Conservation (phyloP, 2,888 invertebrate species). For the Drosophila yooni region DNA sequence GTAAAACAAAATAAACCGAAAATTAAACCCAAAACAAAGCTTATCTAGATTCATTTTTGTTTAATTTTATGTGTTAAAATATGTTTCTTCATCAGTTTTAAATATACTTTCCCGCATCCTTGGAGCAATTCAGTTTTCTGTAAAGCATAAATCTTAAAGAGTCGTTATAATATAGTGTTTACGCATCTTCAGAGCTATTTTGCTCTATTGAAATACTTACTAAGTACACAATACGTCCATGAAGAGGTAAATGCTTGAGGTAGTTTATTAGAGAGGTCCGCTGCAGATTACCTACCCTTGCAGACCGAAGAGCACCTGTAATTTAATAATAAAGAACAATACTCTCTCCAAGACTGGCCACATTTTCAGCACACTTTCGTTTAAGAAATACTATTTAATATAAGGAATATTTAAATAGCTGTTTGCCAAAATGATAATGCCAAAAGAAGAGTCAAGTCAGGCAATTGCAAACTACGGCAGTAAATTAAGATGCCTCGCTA, state of each 20-base stretch:
- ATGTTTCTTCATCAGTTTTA: background rate
- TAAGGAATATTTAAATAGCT: background rate
- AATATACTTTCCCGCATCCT: background rate
- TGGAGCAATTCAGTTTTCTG: background rate
- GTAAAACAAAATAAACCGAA: background rate
- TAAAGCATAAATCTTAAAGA: background rate
- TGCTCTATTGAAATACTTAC: background rate
- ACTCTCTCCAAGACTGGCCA: background rate
- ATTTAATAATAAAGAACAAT: too few species aligned
- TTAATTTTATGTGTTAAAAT: background rate
- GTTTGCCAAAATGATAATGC: background rate
- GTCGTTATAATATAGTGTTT: background rate
- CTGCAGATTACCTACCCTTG: background rate
- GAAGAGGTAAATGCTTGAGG: background rate
- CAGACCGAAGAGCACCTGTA: background rate
- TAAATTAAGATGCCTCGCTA: slow-evolving; percentile 8
- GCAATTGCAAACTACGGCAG: background rate
- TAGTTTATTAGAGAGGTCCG: background rate
- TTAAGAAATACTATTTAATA: background rate
- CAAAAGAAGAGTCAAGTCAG: background rate
- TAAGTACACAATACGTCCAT: background rate
- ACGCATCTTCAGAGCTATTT: background rate
- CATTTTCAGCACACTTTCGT: background rate
- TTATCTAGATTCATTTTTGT: background rate
- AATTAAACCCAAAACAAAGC: background rate